Evolutionary conservation across 37 sponge, comb jelly and placozoan genomes (phyloP).

Genomic region (Halisarca cf. caerulea): DNA sequence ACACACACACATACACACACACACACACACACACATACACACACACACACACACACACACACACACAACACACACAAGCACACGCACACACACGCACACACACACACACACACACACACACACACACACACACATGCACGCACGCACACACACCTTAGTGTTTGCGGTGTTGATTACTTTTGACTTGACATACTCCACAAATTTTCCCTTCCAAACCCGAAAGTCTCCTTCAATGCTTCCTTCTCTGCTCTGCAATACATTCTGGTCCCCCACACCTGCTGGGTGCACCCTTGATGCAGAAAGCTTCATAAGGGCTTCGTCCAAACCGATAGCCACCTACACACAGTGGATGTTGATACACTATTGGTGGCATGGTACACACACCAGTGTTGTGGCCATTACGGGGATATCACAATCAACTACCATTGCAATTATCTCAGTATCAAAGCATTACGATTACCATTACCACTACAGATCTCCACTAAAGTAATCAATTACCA

Average conservation of each 20-base stretch:
- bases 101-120: too few species aligned
- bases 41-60: too few species aligned
- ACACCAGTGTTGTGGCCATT: constrained; percentile 94
- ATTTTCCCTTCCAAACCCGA: constrained; percentile 58
- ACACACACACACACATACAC: too few species aligned
- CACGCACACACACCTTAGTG: too few species aligned
- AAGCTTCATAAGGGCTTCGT: constrained; percentile 62
- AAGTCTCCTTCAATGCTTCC: constrained; percentile 94
- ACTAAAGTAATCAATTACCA: neutral
- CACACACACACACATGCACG: too few species aligned
- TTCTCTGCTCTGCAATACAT: constrained; percentile 77
- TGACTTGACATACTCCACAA: neutral
- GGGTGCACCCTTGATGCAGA: constrained; percentile 68
- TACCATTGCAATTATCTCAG: constrained; percentile 70
- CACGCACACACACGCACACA: neutral
- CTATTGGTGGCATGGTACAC: too few species aligned
- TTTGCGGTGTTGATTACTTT: too few species aligned
- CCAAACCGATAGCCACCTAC: constrained; percentile 60
- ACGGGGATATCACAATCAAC: too few species aligned
- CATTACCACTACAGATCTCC: constrained; percentile 33
- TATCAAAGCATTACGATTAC: constrained; percentile 90
- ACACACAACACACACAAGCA: too few species aligned
- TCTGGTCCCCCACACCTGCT: constrained; percentile 83
- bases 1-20: too few species aligned
- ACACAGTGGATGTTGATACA: too few species aligned